Evolutionary conservation across 2,888 invertebrate genomes (phyloP).

Genomic region (Spisula subtruncata): DNA sequence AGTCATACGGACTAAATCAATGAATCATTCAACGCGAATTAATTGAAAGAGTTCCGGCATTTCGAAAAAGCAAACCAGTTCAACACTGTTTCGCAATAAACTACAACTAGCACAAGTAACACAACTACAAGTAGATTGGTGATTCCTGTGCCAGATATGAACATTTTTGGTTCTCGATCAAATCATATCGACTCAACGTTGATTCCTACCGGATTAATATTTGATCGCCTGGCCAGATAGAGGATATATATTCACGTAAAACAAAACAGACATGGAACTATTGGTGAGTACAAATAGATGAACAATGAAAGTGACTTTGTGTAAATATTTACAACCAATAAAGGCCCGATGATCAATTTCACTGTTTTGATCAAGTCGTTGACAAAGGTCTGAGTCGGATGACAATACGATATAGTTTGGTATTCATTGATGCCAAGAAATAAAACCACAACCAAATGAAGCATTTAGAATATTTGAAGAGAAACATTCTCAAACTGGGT

Average conservation of each 20-base stretch:
- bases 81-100: neutral
- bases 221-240: neutral
- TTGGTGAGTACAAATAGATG: neutral
- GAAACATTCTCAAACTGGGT: neutral
- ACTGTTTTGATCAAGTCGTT: too few relatives aligned
- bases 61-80: neutral
- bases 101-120: neutral
- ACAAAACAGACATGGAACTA: neutral
- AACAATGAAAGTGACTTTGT: neutral
- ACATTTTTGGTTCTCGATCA: neutral
- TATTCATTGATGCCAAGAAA: too few relatives aligned
- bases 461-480: too few relatives aligned
- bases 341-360: too few relatives aligned
- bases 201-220: neutral
- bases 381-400: neutral
- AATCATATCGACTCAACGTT: neutral
- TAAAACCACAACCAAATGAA: too few relatives aligned
- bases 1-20: too few relatives aligned
- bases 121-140: neutral
- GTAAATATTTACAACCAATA: neutral
- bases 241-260: neutral
- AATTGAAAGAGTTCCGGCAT: neutral
- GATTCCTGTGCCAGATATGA: neutral
- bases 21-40: neutral
- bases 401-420: neutral